Conservation (phyloP, 2,888 invertebrate genomes). For the Amphipyra berbera region DNA sequence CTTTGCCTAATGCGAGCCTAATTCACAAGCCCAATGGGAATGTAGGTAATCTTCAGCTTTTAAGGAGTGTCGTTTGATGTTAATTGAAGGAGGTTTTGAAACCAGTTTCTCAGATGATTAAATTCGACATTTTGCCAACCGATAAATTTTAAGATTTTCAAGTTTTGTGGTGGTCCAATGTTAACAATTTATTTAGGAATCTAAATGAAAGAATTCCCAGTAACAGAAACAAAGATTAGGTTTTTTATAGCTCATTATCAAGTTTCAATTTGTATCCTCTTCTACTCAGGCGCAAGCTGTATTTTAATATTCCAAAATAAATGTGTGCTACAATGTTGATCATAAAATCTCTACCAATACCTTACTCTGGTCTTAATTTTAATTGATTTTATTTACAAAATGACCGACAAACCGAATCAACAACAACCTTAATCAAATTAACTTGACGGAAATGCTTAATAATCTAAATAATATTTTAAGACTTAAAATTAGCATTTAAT, state of each 20-base stretch:
- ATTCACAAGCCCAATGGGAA: constrained; percentile 44
- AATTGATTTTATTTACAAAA: constrained; percentile 9
- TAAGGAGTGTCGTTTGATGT: constrained; percentile 40
- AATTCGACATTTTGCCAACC: constrained; percentile 9
- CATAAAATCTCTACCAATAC: no score
- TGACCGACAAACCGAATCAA: constrained; percentile 22
- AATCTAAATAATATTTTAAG: constrained; percentile 20
- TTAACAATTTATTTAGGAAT: neutral
- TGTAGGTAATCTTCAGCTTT: constrained; percentile 34
- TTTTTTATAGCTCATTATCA: constrained; percentile 1
- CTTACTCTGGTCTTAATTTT: no score
- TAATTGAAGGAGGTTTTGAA: constrained; percentile 38
- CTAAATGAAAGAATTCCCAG: neutral
- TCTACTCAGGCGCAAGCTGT: no score
- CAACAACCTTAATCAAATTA: constrained; percentile 28
- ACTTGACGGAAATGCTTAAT: constrained; percentile 16
- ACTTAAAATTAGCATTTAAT: constrained; percentile 40
- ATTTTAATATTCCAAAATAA: no score
- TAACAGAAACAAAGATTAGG: neutral
- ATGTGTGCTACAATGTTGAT: no score
- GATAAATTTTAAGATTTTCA: constrained; percentile 28
- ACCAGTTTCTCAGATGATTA: constrained; percentile 44
- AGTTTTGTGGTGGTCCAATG: constrained; percentile 6
- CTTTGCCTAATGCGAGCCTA: constrained; percentile 51
- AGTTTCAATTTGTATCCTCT: neutral